These are phyloP conservation scores for Hesperia comma DNA, from an alignment of 2,888 invertebrate genomes.

Conservation along the genomic window DNA sequence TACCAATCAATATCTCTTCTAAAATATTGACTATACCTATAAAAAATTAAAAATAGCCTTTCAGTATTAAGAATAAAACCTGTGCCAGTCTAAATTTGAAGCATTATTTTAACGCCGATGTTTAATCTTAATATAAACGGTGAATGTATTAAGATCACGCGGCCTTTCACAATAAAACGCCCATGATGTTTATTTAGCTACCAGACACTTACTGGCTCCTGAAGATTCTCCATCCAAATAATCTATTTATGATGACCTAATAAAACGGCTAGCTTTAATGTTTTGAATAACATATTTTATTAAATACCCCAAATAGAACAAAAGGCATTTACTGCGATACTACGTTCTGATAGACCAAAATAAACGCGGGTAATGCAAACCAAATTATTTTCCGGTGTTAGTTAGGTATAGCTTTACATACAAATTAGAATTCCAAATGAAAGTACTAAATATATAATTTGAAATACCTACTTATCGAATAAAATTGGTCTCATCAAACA, in stretches of 20 bases:
- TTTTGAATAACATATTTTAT: slow-evolving; percentile 51
- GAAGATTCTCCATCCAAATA: slow-evolving; percentile 58
- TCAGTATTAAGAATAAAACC: slow-evolving; percentile 8
- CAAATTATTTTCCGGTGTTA: too few relatives aligned
- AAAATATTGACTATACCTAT: background rate
- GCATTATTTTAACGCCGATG: slow-evolving; percentile 28
- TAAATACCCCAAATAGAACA: slow-evolving; percentile 18
- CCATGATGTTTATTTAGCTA: slow-evolving; percentile 50
- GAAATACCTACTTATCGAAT: too few relatives aligned
- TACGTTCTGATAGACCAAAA: too few relatives aligned
- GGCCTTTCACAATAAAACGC: slow-evolving; percentile 53
- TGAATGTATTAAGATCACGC: slow-evolving; percentile 48
- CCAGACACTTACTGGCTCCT: slow-evolving; percentile 45
- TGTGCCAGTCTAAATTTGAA: slow-evolving; percentile 17
- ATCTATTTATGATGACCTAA: slow-evolving; percentile 61
- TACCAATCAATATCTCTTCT: too few relatives aligned
- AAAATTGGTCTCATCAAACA: too few relatives aligned
- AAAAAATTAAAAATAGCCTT: background rate
- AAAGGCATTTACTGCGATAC: background rate
- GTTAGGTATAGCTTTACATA: too few relatives aligned
- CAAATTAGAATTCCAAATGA: too few relatives aligned
- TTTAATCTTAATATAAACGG: slow-evolving; percentile 38
- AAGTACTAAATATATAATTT: too few relatives aligned
- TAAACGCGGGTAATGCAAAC: too few relatives aligned
- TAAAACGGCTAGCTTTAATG: slow-evolving; percentile 62